Percentiles rank a stretch among this genome's conserved stretches.
Evolutionary conservation across 2,888 invertebrate genomes (phyloP).

Genomic region (Idaea biselata): DNA sequence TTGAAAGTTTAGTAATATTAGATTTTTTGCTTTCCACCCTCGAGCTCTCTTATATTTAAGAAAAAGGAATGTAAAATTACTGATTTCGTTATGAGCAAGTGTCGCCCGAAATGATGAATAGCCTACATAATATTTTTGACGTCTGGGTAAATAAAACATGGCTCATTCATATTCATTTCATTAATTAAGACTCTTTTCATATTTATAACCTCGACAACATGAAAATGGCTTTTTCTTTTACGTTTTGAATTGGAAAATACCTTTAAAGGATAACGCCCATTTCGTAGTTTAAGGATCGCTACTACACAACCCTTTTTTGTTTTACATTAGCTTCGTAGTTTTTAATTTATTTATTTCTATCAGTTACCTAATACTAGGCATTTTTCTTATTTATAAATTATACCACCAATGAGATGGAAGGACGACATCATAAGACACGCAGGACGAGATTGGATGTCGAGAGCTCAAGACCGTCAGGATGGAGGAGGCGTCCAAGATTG

Average conservation of each 20-base stretch:
- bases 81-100: not conserved
- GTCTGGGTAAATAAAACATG: not conserved
- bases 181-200: not conserved
- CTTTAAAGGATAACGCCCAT: not conserved
- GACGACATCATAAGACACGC: too few species aligned
- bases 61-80: not conserved
- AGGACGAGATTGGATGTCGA: too few species aligned
- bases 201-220: not conserved
- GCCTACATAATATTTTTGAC: not conserved
- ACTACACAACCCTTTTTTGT: too few species aligned
- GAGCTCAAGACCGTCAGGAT: too few species aligned
- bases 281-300: not conserved
- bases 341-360: too few species aligned
- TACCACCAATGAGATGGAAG: too few species aligned
- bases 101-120: not conserved
- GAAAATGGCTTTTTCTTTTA: not conserved
- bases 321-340: too few species aligned
- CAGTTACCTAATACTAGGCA: too few species aligned
- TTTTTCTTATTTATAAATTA: too few species aligned
- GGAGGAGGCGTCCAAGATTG: too few species aligned
- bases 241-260: not conserved
- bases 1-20: not conserved
- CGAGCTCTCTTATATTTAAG: not conserved
- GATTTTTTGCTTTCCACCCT: not conserved
- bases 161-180: slow-evolving; percentile 1